Percentiles rank a stretch among this genome's conserved stretches.
Conservation (phyloP, 1,140 invertebrate genomes). For the Brachionus plicatilis region DNA sequence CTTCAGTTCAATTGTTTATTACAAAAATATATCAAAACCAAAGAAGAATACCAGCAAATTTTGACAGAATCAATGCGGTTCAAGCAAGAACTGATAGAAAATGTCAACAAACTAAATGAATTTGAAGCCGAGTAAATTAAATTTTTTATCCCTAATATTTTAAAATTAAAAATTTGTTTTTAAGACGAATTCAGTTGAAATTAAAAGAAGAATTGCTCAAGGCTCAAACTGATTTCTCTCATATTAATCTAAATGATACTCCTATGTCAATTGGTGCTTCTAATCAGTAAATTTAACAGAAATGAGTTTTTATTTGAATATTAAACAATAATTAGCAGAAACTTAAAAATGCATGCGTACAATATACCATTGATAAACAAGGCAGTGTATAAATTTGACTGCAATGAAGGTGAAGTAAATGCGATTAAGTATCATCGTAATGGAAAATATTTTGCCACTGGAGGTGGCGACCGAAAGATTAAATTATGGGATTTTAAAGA, state of each 20-base stretch:
- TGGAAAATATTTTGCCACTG: conserved; percentile 74
- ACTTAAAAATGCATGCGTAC: neutral
- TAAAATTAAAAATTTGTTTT: neutral
- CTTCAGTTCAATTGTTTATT: conserved; percentile 79
- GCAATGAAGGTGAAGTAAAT: conserved; percentile 89
- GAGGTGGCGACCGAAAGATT: conserved; percentile 86
- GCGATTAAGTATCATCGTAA: conserved; percentile 84
- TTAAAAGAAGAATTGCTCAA: conserved; percentile 15
- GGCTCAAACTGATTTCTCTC: conserved; percentile 6
- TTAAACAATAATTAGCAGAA: conserved; percentile 45
- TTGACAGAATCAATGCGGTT: conserved; percentile 79
- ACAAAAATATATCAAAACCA: conserved; percentile 74
- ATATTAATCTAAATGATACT: conserved; percentile 44
- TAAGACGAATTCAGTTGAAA: conserved; percentile 31
- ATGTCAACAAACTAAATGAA: conserved; percentile 52
- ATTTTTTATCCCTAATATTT: neutral
- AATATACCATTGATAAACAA: conserved; percentile 5
- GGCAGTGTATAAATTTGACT: conserved; percentile 63
- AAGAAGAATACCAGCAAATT: conserved; percentile 82
- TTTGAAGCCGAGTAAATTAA: conserved; percentile 41
- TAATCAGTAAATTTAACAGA: neutral
- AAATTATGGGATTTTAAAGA: conserved; percentile 88
- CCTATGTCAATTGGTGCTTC: conserved; percentile 33
- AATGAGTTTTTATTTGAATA: conserved; percentile 42
- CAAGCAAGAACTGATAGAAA: conserved; percentile 84